Evolutionary conservation across 2,888 invertebrate genomes (phyloP), one percentile per base, ranked within the genome.

Genomic region (Syrphus vitripennis): DNA sequence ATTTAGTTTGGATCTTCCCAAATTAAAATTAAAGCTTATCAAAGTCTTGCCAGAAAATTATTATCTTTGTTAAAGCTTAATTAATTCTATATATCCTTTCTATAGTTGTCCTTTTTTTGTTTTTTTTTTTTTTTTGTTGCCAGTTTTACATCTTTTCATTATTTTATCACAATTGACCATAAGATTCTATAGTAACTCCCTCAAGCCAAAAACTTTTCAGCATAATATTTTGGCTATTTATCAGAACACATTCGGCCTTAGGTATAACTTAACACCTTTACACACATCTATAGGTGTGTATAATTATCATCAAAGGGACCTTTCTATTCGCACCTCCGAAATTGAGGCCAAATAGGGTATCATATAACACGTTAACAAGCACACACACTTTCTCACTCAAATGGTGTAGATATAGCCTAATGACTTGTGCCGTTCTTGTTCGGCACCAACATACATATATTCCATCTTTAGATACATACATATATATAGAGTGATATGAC

Each of bases 251-350:
- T 26, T 31, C 74, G 45, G 74, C 45, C 74, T 74, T 69, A 48
- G 55, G 50, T 74, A 61, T 63, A 63, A 61, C 72, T 74, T 63
- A 83, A 75, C 83, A 83, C 70, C 63, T 79, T 57, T 10, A 75
- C 83, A 83, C 74, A 45, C 12, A 34, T 2, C 3, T 1, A 9
- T 10, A 0, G 1, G 34, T 45, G n/a, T 42, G 3, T 4, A 4
- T 42, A 65, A 65, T 65, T 37, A 65, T 45, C 65, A 65, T 65
- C 19, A 65, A 65, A 31, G 19, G 45, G 42, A 63, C 29, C 42
- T 42, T 63, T 40, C n/a, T 40, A 42, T 63, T 16, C 16, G 10
- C 70, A 79, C 55, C 53, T 69, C 21, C 14, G 26, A 50, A 71
- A 29, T 48, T 40, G 14, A 50, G 4, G 61, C 45, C 31, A 67